Evolutionary conservation across 2,113 vertebrate species (phyloP), one percentile per base, ranked within the genome.

Genomic region (Morone chrysops): DNA sequence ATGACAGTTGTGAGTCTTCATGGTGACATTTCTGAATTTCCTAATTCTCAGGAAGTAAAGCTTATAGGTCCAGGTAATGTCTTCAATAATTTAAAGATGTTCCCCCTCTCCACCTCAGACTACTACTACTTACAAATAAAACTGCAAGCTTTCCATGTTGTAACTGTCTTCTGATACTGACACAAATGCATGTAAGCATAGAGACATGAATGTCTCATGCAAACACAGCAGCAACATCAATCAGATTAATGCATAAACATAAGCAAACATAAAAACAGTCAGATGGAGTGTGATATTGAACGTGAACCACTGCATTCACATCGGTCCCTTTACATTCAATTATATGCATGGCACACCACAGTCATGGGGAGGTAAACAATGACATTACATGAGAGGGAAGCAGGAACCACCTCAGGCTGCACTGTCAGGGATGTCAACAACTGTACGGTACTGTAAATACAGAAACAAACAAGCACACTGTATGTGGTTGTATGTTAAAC

Each of bases 371-470:
- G 6, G 8, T 61, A 38, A 60, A 17, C 31, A 14, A 61, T 61
- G 31, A 61, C 31, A 16, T 16, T 8, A 60, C 57, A 60, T 17
- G 31, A 17, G 59, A 38, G 31, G 31, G 59, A 59, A 36, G 47
- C 66, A 50, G 25, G 45, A 68, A 50, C 8, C 14, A 50, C 66
- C 66, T 68, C 66, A 36, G 25, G 66, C 66, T 50, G 25, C 22
- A 11, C 47, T 68, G 45, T 50, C 20, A 66, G 62, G 18, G 18
- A 47, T 57, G 54, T 57, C 59, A 61, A 38, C 31, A 61, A 61
- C 17, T 16, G 38, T 61, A 61, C 31, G 17, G 59, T 38, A 38
- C 31, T 25, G 54, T 25, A 25, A 11, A 12, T 12, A 38, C 59
- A 4, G 16, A 17, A 25, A 61, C 59, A 61, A 59, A 59, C 25